Evolutionary conservation across 2,797 vertebrate species (phyloP), one percentile per base, ranked within the genome.

Genomic region (Rhinella marina): DNA sequence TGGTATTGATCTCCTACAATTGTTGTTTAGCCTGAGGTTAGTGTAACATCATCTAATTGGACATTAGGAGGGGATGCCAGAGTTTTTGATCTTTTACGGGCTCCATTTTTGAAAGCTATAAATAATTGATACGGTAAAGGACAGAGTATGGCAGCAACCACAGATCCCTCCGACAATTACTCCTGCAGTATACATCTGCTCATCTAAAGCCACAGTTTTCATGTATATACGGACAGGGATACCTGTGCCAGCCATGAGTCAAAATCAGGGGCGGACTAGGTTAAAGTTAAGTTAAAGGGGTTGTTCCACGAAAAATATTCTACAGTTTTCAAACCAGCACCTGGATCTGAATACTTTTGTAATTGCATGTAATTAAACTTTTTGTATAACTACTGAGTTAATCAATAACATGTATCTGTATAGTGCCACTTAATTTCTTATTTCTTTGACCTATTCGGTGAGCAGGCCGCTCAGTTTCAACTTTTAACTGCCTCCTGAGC

Each of bases 1-100:
- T 41, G 0, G 41, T 85, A 85, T 85, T 78, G 84, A 85, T 85
- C 84, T 77, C 57, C 32, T 27, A 2, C 29, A 62, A 76, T 76
- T 85, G 72, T 85, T 48, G n/a, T 57, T 85, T 85, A n/a, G 84
- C 73, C 76, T 85, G 84, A 85, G 84, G 84, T 85, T 85, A 85
- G 62, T 78, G 84, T 78, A 64, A 77, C 78, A 78, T 61, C 73
- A 85, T 77, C 84, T 85, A 85, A 85, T 85, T 85, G 84, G 75
- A 77, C 59, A 78, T 77, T 85, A 77, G 19, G 73, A 78, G 84
- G 72, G 57, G 48, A 85, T 85, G 73, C 84, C 73, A 85, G 61
- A 25, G 72, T 62, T 85, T 77, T 50, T 76, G 32, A 77, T 77
- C 73, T 77, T 78, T 85, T 64, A 66, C 25, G 57, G 57, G n/a